Evolutionary conservation across 2,888 invertebrate species (phyloP).

Genomic region (Thecocarcelia acutangulata): DNA sequence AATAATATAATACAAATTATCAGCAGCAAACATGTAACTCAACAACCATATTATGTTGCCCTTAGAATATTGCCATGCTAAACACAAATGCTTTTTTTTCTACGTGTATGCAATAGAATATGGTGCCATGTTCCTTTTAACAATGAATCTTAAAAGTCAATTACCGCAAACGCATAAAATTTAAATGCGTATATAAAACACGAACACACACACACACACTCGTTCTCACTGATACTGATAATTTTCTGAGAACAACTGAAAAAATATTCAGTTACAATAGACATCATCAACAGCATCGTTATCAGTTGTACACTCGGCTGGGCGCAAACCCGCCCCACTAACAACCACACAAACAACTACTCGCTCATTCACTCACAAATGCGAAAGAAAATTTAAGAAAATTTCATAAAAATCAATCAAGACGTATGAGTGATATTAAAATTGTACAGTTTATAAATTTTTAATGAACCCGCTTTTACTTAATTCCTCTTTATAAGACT

Average conservation of each 20-base stretch:
- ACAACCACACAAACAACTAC: background rate
- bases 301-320: background rate
- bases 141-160: conserved; percentile 35
- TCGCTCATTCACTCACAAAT: too few species aligned
- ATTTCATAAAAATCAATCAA: conserved; percentile 16
- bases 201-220: background rate
- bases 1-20: too few species aligned
- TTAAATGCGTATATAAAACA: conserved; percentile 5
- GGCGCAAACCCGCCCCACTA: too few species aligned
- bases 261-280: conserved; percentile 13
- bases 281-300: conserved; percentile 2
- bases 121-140: background rate
- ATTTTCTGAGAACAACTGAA: background rate
- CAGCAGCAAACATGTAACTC: too few species aligned
- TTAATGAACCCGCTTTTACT: conserved; percentile 40
- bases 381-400: background rate
- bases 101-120: background rate
- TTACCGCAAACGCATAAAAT: conserved; percentile 22
- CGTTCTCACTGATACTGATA: background rate
- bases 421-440: conserved; percentile 44
- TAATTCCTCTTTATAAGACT: background rate
- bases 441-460: conserved; percentile 29
- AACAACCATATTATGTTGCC: too few species aligned
- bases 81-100: too few species aligned
- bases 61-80: too few species aligned